Evolutionary conservation across 2,888 invertebrate species (phyloP), one percentile per base, ranked within the genome.

Genomic region (Philereme vetulata): DNA sequence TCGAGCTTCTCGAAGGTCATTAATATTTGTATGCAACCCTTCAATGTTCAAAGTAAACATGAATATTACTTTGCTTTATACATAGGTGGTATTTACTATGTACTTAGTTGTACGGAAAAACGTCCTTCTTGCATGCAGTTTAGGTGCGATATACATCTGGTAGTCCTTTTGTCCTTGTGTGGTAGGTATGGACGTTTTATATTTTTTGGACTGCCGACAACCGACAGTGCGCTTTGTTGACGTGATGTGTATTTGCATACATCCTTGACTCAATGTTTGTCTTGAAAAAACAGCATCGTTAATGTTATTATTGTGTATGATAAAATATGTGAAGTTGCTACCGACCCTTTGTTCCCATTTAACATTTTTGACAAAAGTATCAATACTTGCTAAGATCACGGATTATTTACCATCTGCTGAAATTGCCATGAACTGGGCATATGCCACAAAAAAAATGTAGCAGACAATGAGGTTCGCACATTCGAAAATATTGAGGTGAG

Each of bases 401-500:
- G 33, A 55, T 51, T 66, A 75, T 80, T 79, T 75, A 76, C 71
- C 76, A 80, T 81, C 72, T 80, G 75, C 72, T 74, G 71, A 77
- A 78, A 81, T 81, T 80, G 75, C 79, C 76, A 81, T 78, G 78
- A 82, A 81, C 82, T 81, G 80, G 80, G 82, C 84, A 86, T 87
- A 86, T 81, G 81, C 80, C 80, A 85, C 85, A 89, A 90, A 88
- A 90, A 88, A 86, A 80, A 74, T 36, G 72, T 72, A 77, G 73
- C 82, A 86, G 85, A 87, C 88, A 88, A 89, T 86, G 88, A 88
- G 85, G 80, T 86, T 86, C 85, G 88, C 88, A 88, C 87, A 88
- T 90, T 88, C 82, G 81, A 82, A 85, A 85, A 82, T 79, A 80
- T 82, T 72, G 85, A 85, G 90, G 90, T 90, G 82, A 85, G 64